Evolutionary conservation across 2,113 vertebrate genomes (phyloP), one percentile per base, ranked within the genome.

Genomic region (Pangasianodon gigas): DNA sequence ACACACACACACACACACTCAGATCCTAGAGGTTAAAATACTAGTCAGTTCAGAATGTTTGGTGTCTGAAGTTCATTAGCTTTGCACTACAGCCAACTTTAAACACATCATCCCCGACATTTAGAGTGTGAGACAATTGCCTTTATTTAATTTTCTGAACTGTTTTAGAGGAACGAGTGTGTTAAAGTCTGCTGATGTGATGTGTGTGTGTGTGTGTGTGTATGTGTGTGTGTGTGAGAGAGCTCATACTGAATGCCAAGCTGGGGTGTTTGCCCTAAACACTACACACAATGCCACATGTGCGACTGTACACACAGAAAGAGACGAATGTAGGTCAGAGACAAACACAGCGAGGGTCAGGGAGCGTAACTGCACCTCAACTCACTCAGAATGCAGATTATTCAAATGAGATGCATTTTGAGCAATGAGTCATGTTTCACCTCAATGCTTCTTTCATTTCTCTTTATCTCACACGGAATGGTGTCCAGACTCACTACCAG

Each of bases 241-340:
- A 4, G 13, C 1, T 29, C 13, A 18, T 81, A 18, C 1, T n/a
- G 26, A n/a, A n/a, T 54, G 81, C n/a, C n/a, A 58, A 21, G 18
- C 29, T 58, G 29, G n/a, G 8, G 54, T 84, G 9, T 84, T 84
- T 60, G 9, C 32, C 81, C 81, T 37, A 19, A 83, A 83, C 26
- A 56, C 16, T 0, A 2, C 85, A 86, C 85, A 86, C 67, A 87
- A 87, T 32, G 67, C 67, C 51, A 41, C 85, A 54, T 75, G 48
- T 71, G 46, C 85, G n/a, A 87, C 16, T 37, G 85, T 71, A 87
- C 67, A 56, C 86, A 87, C 9, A 84, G 75, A 79, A 83, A 56
- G 71, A 79, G 48, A 18, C 16, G 37, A 85, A 91, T 91, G 83
- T 88, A 91, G 90, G 90, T 90, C 90, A 90, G 51, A 88, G 82